A percentile compares a stretch with the other conserved stretches of the same genome.
Evolutionary conservation across 2,113 vertebrate genomes (phyloP).

Genomic region (Microtus ochrogaster): DNA sequence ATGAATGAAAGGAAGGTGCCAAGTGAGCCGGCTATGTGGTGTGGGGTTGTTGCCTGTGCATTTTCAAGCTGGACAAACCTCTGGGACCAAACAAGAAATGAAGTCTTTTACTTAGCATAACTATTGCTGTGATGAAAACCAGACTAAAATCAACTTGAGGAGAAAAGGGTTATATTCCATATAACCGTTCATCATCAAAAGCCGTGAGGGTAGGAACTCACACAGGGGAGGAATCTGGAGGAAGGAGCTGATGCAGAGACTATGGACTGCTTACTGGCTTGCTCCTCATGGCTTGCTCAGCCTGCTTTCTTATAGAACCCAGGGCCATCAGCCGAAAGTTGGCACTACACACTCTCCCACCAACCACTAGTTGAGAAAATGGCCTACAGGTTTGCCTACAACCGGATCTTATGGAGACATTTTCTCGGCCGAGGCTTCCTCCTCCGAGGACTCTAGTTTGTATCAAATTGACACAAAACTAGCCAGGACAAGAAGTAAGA

Average conservation of each 20-base stretch:
- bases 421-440: not conserved
- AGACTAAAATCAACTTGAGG: not conserved
- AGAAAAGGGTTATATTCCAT: not conserved
- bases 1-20: constrained; percentile 34
- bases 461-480: not conserved
- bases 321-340: not conserved
- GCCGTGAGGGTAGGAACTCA: too few relatives aligned
- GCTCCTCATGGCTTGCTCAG: not conserved
- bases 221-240: not conserved
- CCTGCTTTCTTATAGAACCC: not conserved
- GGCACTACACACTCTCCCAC: not conserved
- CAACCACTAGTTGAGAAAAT: not conserved
- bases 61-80: constrained; percentile 46
- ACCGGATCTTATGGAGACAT: not conserved
- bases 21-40: not conserved
- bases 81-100: constrained; percentile 31
- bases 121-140: not conserved
- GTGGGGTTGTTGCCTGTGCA: not conserved
- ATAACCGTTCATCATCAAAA: not conserved
- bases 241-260: not conserved
- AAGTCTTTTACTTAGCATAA: not conserved
- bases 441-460: not conserved
- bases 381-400: not conserved
- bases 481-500: not conserved
- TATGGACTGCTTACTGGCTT: not conserved